These are phyloP conservation scores for Gallinago media DNA, from an alignment of 2,113 vertebrate genomes.

Conservation along the genomic window DNA sequence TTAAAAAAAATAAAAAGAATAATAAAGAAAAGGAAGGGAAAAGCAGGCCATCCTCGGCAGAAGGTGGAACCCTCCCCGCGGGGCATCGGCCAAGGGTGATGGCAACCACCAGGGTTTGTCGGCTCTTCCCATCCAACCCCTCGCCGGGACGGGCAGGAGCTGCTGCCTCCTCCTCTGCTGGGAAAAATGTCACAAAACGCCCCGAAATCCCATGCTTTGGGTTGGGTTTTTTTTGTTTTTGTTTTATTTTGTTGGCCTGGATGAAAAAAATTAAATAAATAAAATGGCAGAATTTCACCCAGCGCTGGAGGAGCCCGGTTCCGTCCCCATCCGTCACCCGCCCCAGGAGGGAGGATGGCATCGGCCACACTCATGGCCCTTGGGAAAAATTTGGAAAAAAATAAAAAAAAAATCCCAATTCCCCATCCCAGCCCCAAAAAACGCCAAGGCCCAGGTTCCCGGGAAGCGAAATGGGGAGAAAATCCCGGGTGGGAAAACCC, in stretches of 20 bases:
- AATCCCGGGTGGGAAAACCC: rapidly evolving
- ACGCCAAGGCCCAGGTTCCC: rapidly evolving
- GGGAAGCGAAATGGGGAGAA: neutral
- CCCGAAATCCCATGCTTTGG: rapidly evolving
- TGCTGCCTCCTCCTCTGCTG: neutral
- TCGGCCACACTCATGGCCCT: neutral
- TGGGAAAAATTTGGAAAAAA: too few species aligned
- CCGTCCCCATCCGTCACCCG: rapidly evolving
- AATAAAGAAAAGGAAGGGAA: neutral
- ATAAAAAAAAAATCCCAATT: neutral
- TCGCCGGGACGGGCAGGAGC: neutral
- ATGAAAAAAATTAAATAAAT: neutral
- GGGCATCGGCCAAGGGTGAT: neutral
- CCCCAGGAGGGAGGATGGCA: rapidly evolving
- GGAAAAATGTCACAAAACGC: rapidly evolving
- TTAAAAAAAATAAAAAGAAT: neutral
- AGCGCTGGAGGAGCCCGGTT: rapidly evolving
- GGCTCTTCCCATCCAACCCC: neutral
- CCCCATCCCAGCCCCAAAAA: neutral
- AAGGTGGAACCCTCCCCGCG: neutral
- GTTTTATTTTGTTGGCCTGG: rapidly evolving
- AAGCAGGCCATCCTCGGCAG: neutral
- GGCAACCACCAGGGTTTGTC: neutral
- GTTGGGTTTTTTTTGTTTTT: too few species aligned
- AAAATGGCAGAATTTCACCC: rapidly evolving